phyloP scores from a whole-genome alignment of 2,797 vertebrate genomes.

The Galago senegalensis region DNA sequence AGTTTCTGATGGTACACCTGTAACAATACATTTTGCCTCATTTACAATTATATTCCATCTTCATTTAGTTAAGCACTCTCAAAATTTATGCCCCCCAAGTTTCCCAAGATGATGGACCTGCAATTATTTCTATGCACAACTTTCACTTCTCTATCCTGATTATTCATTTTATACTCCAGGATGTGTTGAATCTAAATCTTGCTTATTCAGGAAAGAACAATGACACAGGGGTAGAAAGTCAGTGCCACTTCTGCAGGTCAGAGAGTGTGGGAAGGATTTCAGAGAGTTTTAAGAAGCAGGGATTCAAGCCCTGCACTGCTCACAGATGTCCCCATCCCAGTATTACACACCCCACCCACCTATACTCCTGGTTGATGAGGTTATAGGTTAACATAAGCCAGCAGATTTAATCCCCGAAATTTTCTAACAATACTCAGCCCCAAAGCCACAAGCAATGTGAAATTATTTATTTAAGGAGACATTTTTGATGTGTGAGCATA shows the following conservation, averaged over 20 bases:
- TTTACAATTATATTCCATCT: slow-evolving; percentile 44
- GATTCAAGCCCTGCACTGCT: background rate
- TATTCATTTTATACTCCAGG: background rate
- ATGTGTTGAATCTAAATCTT: background rate
- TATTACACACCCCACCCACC: background rate
- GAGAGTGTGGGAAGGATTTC: background rate
- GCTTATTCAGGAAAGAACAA: background rate
- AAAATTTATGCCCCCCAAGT: background rate
- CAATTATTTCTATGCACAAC: slow-evolving; percentile 32
- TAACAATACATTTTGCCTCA: slow-evolving; percentile 50
- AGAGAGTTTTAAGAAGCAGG: background rate
- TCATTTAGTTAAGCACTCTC: slow-evolving; percentile 64
- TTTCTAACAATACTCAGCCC: background rate
- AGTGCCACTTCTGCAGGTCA: background rate
- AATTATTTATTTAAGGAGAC: background rate
- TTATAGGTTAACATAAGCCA: background rate
- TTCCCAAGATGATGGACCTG: background rate
- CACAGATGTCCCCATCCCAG: background rate
- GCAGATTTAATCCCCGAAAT: background rate
- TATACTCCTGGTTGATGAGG: background rate
- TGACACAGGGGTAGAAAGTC: background rate
- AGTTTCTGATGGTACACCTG: background rate
- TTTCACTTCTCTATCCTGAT: background rate
- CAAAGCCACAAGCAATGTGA: background rate
- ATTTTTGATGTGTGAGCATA: slow-evolving; percentile 15